Conservation (phyloP, 2,113 vertebrate species). For the Phalacrocorax brasilianus region DNA sequence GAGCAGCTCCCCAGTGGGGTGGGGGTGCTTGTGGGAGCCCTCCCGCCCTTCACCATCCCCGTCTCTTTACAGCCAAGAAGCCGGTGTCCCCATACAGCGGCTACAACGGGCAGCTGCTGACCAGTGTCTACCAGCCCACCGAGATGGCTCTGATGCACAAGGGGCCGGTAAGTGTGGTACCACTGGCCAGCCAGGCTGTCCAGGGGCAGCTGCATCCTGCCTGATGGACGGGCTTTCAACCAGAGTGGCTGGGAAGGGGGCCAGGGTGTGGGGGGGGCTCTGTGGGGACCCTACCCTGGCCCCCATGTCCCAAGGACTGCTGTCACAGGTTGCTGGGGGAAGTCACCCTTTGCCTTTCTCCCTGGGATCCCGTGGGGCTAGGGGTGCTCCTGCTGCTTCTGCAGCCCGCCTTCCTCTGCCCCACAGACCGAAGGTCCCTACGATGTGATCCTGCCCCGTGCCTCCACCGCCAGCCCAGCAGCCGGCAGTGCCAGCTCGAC, state of each 20-base stretch:
- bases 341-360: neutral
- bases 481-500: slow-evolving; percentile 78
- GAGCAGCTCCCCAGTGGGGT: accelerated
- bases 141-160: slow-evolving; percentile 94
- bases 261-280: neutral
- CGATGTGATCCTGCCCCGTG: slow-evolving; percentile 85
- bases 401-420: neutral
- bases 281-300: accelerated
- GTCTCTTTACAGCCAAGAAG: slow-evolving; percentile 76
- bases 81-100: slow-evolving; percentile 90
- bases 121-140: slow-evolving; percentile 92
- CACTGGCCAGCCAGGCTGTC: neutral
- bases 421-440: slow-evolving; percentile 68
- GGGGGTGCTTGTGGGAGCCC: neutral
- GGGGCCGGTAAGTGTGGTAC: slow-evolving; percentile 66
- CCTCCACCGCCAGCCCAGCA: slow-evolving; percentile 73
- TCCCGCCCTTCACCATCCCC: neutral
- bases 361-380: accelerated
- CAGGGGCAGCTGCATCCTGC: accelerated
- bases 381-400: neutral
- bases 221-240: neutral
- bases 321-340: neutral
- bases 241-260: accelerated
- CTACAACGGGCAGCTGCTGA: slow-evolving; percentile 89
- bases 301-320: neutral